Conservation (phyloP, 2,797 vertebrate genomes). For the Glyptemys insculpta region DNA sequence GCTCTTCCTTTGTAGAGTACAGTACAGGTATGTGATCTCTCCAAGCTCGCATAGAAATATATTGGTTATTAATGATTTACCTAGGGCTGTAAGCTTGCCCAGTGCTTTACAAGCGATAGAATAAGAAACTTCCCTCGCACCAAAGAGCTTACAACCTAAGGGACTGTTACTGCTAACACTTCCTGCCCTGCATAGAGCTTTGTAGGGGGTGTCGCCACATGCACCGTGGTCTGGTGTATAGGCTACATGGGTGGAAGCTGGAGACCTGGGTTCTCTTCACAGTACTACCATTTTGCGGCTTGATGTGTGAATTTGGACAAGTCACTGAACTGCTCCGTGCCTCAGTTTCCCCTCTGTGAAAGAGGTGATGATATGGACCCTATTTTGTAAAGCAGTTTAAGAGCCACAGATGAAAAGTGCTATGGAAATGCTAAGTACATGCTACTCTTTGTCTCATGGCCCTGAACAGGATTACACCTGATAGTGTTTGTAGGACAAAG, state of each 20-base stretch:
- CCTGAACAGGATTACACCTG: not conserved
- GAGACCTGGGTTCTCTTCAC: not conserved
- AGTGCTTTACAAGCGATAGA: not conserved
- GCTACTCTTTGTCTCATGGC: rapidly evolving
- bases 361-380: not conserved
- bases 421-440: not conserved
- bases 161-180: not conserved
- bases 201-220: not conserved
- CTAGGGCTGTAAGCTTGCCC: not conserved
- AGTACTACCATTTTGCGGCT: not conserved
- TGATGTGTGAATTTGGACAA: not conserved
- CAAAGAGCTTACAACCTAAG: not conserved
- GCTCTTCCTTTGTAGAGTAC: not conserved
- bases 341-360: not conserved
- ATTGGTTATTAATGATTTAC: not conserved
- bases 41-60: not conserved
- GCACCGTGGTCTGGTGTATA: not conserved
- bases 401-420: not conserved
- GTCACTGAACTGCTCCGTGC: not conserved
- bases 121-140: not conserved
- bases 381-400: not conserved
- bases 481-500: not conserved
- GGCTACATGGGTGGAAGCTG: not conserved
- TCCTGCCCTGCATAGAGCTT: not conserved
- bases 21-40: not conserved